Percentiles rank a stretch among this genome's conserved stretches.
These are phyloP conservation scores for Gallirallus australis DNA, from an alignment of 2,797 vertebrate genomes.

Conservation along the genomic window DNA sequence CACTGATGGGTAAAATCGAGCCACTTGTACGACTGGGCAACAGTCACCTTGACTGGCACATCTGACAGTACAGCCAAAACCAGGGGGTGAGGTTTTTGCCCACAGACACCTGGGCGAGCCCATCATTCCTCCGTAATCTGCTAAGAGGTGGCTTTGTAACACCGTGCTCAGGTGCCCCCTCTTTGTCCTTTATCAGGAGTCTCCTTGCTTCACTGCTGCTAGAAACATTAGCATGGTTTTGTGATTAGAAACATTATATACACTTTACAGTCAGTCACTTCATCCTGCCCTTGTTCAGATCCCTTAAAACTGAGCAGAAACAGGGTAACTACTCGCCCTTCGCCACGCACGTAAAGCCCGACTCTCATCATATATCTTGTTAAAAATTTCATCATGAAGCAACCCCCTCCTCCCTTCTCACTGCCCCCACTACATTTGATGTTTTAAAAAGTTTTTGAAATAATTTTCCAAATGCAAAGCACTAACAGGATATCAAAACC, in stretches of 20 bases:
- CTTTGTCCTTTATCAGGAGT: not conserved
- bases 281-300: not conserved
- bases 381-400: not conserved
- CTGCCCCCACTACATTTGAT: not conserved
- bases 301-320: slow-evolving; percentile 25
- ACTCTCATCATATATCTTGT: not conserved
- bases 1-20: not conserved
- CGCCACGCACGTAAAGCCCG: not conserved
- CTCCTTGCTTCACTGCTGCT: not conserved
- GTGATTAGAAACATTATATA: not conserved
- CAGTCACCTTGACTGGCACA: rapidly evolving
- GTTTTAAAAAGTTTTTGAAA: not conserved
- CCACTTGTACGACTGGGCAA: not conserved
- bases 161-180: not conserved
- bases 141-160: not conserved
- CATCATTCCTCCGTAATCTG: not conserved
- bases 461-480: slow-evolving; percentile 23
- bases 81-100: not conserved
- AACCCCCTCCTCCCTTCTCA: not conserved
- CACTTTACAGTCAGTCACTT: not conserved
- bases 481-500: slow-evolving; percentile 1
- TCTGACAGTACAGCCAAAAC: not conserved
- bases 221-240: slow-evolving; percentile 20
- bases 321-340: not conserved
- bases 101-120: not conserved